Evolutionary conservation across 2,888 invertebrate species (phyloP), one percentile per base, ranked within the genome.

Genomic region (Rotaria magnacalcarata): DNA sequence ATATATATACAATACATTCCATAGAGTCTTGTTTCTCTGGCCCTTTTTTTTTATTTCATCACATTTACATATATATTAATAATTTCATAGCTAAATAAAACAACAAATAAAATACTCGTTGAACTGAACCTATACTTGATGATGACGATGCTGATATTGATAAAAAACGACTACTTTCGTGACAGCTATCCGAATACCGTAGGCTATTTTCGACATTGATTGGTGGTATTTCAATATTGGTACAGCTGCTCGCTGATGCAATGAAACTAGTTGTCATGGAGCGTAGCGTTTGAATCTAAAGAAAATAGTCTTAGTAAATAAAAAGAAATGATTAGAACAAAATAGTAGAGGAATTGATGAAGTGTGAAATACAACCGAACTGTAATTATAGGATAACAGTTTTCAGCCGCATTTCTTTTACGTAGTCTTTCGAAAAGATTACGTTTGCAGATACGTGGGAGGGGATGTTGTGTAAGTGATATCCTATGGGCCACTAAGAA

Each of bases 11-110:
- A 24, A 56, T 56, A 60, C 60, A 60, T 60, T 60, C 60, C 60
- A 60, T 14, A 27, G 60, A 24, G n/a, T n/a, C n/a, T 6, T 27
- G 16, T 52, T 52, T 52, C 52, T 52, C 27, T 27, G 27, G 10
- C 3, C 27, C 27, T 60, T 21, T 67, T 3, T 19, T 19, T 6
- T 67, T 67, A 67, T 67, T 41, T 67, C 67, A 67, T 67, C 67
- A 67, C 34, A 67, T 67, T 19, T 27, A 67, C 67, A 67, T 67
- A 10, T 67, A 10, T 67, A 67, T 67, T 67, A 67, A 67, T 67
- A 67, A 3, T 67, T 67, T 34, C 27, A 67, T 67, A 19, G 19
- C 19, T 34, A 67, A 34, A 67, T 67, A 67, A 67, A 67, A 67
- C 34, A 27, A 19, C 19, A 67, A 67, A 34, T 34, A 67, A 67